Evolutionary conservation across 2,888 invertebrate genomes (phyloP).

Genomic region (Cremastinae sp.): DNA sequence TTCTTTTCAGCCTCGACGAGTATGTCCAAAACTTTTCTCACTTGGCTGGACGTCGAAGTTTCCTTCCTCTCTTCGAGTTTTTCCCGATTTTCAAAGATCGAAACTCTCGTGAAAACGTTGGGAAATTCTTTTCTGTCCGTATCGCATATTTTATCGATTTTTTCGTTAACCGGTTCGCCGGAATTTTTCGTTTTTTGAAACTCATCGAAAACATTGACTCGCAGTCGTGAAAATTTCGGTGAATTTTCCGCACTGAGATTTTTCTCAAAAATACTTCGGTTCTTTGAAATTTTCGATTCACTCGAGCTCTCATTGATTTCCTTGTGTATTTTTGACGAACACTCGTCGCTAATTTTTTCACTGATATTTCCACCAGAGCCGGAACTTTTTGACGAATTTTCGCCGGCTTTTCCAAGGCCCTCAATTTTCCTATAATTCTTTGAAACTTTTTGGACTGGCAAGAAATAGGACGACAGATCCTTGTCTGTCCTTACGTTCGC

Average conservation of each 20-base stretch:
- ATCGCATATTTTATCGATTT: conserved; percentile 6
- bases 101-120: conserved; percentile 71
- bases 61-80: conserved; percentile 54
- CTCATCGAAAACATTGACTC: conserved; percentile 20
- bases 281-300: conserved; percentile 31
- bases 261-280: conserved; percentile 34
- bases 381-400: conserved; percentile 34
- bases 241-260: conserved; percentile 51
- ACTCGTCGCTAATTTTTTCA: conserved; percentile 46
- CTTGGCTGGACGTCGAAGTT: conserved; percentile 68
- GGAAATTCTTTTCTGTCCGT: conserved; percentile 69
- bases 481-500: conserved; percentile 63
- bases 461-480: conserved; percentile 74
- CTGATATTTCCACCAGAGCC: conserved; percentile 37
- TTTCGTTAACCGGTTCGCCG: conserved; percentile 16
- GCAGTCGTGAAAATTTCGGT: conserved; percentile 53
- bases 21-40: conserved; percentile 72
- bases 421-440: not conserved
- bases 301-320: conserved; percentile 4
- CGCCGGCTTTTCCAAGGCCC: not conserved
- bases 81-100: conserved; percentile 30
- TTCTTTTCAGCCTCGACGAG: conserved; percentile 71
- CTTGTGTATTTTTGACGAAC: too few relatives aligned
- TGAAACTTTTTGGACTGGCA: conserved; percentile 61
- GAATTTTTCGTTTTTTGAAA: conserved; percentile 25